Evolutionary conservation across 2,113 vertebrate species (phyloP).

Genomic region (Pelecanoides urinatrix): DNA sequence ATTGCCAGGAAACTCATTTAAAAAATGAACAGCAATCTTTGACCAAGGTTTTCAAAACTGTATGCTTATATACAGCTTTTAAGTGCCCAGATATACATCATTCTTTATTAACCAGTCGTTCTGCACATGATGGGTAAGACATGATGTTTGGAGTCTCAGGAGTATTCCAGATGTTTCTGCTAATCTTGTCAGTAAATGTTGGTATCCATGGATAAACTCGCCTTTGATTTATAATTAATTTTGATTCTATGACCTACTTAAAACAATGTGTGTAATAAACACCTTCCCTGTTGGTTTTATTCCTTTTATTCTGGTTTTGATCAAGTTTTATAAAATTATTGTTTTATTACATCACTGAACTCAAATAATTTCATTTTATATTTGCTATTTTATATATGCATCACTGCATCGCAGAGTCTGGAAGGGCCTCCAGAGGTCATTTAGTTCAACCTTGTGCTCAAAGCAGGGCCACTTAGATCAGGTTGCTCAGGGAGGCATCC

Average conservation of each 20-base stretch:
- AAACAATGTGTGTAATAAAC: neutral
- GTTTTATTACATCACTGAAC: neutral
- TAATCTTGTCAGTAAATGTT: neutral
- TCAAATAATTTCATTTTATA: neutral
- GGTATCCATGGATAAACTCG: neutral
- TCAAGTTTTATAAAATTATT: neutral
- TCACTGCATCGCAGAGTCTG: neutral
- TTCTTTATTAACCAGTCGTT: neutral
- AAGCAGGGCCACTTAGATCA: neutral
- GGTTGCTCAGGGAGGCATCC: neutral
- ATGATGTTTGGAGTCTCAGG: neutral
- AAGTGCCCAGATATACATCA: neutral
- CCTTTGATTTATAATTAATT: neutral
- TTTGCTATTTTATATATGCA: neutral
- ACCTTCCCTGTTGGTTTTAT: neutral
- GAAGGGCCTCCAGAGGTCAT: neutral
- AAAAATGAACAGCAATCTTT: constrained; percentile 10
- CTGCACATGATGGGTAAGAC: neutral
- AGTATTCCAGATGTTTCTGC: neutral
- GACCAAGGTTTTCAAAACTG: neutral
- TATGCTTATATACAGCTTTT: neutral
- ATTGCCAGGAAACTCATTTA: neutral
- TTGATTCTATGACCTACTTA: neutral
- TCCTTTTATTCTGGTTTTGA: neutral
- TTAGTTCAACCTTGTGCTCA: neutral